Base-by-base conservation (phyloP, 2,113 vertebrate species). In the Brachirus orientalis region DNA sequence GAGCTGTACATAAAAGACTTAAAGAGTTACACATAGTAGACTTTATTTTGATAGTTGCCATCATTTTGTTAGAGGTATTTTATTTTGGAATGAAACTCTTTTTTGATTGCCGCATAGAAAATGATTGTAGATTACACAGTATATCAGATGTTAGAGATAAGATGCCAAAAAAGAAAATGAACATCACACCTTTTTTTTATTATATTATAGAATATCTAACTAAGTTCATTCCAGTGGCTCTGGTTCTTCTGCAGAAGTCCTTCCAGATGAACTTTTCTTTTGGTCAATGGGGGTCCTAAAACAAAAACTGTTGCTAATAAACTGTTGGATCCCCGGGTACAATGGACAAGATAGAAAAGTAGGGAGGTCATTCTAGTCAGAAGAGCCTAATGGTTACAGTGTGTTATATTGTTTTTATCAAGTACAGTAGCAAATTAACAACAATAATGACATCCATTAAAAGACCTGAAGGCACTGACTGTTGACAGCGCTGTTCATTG, bases 381-480 rank as follows among this genome's bases (percentile, higher is more conserved):
- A 79, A 81, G 84, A 79, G 79, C 74, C 73, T 59, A 55, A 79
- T 19, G 83, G 75, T 60, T 59, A 22, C 53, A 17, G 69, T 69
- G 61, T 59, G 78, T 86, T 73, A 77, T 74, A 62, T 89, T 17
- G 47, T 89, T 92, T 93, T 82, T 86, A 83, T 90, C 84, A 76
- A 85, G 16, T 80, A 90, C 69, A 45, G 89, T 88, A 94, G 92
- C 93, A 93, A 91, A 88, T 90, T 61, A 83, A 81, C 11, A 91
- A 82, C 55, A 74, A 88, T 67, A 82, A 89, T 61, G 73, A 86
- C 50, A 84, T 75, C 75, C 50, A 57, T 57, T 85, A 90, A 88
- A 70, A 88, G 89, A 86, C 88, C 90, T 79, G 86, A 92, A 95
- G 95, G 95, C 95, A 82, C 80, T 92, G 96, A 96, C 96, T 96